phyloP scores from a whole-genome alignment of 2,797 vertebrate species.

The Etheostoma perlongum region DNA sequence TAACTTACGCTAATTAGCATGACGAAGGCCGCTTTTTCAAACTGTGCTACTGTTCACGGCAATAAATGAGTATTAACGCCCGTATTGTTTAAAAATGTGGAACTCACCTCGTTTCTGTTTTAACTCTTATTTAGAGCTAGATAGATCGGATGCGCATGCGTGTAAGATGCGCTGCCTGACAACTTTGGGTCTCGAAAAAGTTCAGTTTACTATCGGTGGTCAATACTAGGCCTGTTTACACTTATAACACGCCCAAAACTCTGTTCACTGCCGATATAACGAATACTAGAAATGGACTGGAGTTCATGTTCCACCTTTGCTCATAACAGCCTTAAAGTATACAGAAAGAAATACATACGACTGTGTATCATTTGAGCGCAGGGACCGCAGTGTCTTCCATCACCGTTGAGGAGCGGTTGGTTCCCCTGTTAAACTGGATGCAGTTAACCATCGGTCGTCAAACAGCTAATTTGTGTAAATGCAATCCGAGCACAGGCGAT shows the following conservation, averaged over 20 bases:
- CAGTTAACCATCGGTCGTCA: neutral
- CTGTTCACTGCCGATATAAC: conserved; percentile 22
- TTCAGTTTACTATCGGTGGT: conserved; percentile 78
- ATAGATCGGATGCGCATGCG: conserved; percentile 86
- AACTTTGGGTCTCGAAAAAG: conserved; percentile 88
- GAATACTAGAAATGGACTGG: neutral
- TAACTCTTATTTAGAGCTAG: conserved; percentile 91
- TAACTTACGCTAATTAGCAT: conserved; percentile 52
- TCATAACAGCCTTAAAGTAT: conserved; percentile 25
- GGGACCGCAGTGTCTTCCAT: conserved; percentile 61
- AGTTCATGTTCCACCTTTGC: conserved; percentile 21
- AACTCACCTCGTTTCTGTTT: conserved; percentile 92
- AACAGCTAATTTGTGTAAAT: neutral
- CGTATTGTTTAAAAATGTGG: conserved; percentile 82
- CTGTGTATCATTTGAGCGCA: conserved; percentile 66
- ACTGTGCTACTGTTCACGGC: conserved; percentile 46
- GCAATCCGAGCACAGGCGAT: neutral
- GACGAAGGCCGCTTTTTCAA: conserved; percentile 51
- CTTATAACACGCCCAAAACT: conserved; percentile 54
- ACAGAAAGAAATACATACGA: conserved; percentile 34
- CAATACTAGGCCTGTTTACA: conserved; percentile 50
- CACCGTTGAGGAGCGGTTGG: conserved; percentile 47
- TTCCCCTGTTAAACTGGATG: conserved; percentile 28
- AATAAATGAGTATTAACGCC: conserved; percentile 49
- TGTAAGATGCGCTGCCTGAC: conserved; percentile 82